Base-by-base conservation (phyloP, 2,797 vertebrate species). In the Delichon dasypus region DNA sequence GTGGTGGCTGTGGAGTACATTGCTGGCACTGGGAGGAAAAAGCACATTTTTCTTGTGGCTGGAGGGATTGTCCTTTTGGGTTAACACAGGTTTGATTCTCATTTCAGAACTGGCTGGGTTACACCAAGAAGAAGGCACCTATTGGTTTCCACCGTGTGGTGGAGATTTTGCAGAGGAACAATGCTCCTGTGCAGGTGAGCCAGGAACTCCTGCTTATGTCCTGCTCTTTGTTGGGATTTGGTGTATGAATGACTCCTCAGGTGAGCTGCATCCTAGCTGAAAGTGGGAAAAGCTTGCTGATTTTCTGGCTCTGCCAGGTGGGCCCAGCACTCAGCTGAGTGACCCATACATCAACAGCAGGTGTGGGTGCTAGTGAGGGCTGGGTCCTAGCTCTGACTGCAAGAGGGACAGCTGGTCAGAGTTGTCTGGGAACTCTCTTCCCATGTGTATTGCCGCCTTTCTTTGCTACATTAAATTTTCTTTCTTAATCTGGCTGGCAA, bases 141-240 rank as follows among this genome's bases (percentile, higher is more conserved):
- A 98, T 99, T 72, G 98, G 98, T 88, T 99, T 99, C 97, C 98
- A 99, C 85, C 94, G 98, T 1, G 98, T 99, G 45, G 99, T 99
- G 18, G 99, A 99, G 96, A 98, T 99, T 93, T 98, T 99, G 88
- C 98, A 99, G 82, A 99, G 98, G 91, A 99, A 99, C 97, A 98
- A 83, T 19, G 99, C 99, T 71, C 99, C 99, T 32, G 97, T 98
- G 32, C 98, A 98, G 98, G 99, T 99, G 83, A 97, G 88, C 40
- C 62, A 79, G 61, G 34, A 92, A 27, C 21, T 0, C 2, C 67
- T 77, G 48, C 60, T 66, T 60, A 36, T 53, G n/a, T 87, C 20
- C 38, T 85, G 61, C 61, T 75, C 81, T 50, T 72, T 62, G 9
- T 11, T 88, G 62, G 57, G 40, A 48, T 94, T 81, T 81, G 30